Evolutionary conservation across 1,140 invertebrate species (phyloP).

Genomic region (Megalonaias nervosa): DNA sequence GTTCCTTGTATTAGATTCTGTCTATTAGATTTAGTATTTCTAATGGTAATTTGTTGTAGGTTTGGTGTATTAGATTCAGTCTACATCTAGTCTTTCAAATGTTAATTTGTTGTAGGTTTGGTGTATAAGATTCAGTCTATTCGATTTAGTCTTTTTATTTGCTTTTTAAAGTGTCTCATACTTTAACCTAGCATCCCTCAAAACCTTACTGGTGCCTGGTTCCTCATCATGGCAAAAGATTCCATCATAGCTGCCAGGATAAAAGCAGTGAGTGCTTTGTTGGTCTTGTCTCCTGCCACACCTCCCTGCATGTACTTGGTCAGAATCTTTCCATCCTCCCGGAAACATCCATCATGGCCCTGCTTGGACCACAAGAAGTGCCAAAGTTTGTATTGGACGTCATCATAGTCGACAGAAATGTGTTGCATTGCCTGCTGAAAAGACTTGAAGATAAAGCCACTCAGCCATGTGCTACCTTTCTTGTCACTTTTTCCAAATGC

Average conservation of each 20-base stretch:
- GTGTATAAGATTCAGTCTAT: no score
- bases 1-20: no score
- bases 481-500: constrained; percentile 85
- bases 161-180: no score
- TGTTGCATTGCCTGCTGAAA: constrained; percentile 85
- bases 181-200: no score
- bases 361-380: constrained; percentile 80
- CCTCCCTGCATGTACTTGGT: constrained; percentile 60
- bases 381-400: constrained; percentile 79
- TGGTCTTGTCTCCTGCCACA: constrained; percentile 9
- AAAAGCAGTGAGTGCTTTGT: constrained; percentile 50
- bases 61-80: no score
- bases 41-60: no score
- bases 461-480: constrained; percentile 93
- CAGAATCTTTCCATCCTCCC: constrained; percentile 42
- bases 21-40: no score
- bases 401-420: constrained; percentile 81
- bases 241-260: constrained; percentile 53
- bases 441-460: constrained; percentile 91
- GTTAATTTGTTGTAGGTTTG: no score
- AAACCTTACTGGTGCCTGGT: constrained; percentile 23
- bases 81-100: no score
- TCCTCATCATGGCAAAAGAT: constrained; percentile 34
- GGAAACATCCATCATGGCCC: constrained; percentile 85
- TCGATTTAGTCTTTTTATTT: no score